Evolutionary conservation across 1,140 invertebrate genomes (phyloP).

Genomic region (Harlomillsia oculata): DNA sequence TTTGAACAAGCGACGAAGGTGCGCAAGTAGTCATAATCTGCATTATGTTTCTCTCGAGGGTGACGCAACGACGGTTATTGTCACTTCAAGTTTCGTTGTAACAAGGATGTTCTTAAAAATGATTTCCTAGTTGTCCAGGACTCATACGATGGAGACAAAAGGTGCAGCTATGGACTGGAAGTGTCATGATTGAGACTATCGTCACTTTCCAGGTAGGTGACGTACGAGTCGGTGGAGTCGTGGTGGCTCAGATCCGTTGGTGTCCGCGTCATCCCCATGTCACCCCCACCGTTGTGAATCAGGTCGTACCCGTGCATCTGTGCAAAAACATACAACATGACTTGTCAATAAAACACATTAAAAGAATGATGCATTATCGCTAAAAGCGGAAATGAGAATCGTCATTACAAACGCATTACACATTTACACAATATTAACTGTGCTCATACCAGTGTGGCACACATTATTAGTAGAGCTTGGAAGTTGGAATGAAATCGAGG

Average conservation of each 20-base stretch:
- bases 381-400: neutral
- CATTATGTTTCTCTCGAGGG: too few species aligned
- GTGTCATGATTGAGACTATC: conserved; percentile 57
- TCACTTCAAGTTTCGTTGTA: too few species aligned
- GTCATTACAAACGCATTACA: too few species aligned
- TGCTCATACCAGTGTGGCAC: too few species aligned
- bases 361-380: neutral
- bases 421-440: too few species aligned
- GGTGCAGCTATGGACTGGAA: conserved; percentile 54
- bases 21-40: too few species aligned
- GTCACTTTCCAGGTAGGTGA: conserved; percentile 79
- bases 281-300: conserved; percentile 40
- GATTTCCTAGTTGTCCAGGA: neutral
- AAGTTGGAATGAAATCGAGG: too few species aligned
- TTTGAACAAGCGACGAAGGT: too few species aligned
- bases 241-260: conserved; percentile 50
- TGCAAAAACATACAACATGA: conserved; percentile 31
- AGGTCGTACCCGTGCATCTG: conserved; percentile 81
- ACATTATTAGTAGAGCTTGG: too few species aligned
- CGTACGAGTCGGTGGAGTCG: conserved; percentile 76
- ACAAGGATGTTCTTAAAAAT: too few species aligned
- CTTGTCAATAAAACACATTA: neutral
- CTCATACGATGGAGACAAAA: conserved; percentile 2
- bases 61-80: too few species aligned
- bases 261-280: conserved; percentile 33